A percentile compares a stretch with the other conserved stretches of the same genome.
Conservation (phyloP, 2,797 vertebrate genomes). For the Neoniphon sammara region DNA sequence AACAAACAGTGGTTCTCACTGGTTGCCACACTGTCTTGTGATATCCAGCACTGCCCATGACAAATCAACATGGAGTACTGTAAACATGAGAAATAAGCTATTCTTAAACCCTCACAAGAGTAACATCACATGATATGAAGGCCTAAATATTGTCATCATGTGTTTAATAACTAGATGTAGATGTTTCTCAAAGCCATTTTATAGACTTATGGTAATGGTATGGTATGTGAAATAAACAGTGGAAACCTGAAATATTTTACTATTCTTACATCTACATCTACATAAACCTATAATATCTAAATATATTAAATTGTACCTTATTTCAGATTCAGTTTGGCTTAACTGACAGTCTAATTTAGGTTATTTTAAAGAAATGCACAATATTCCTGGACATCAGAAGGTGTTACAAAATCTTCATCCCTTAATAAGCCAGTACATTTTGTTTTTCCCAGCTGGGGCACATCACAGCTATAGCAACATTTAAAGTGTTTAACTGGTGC, state of each 20-base stretch:
- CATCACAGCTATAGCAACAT: constrained; percentile 6
- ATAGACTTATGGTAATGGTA: background rate
- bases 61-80: constrained; percentile 46
- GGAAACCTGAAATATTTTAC: background rate
- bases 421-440: background rate
- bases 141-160: background rate
- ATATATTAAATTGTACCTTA: background rate
- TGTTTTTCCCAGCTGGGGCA: constrained; percentile 7
- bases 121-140: constrained; percentile 33
- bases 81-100: constrained; percentile 68
- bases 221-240: background rate
- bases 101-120: constrained; percentile 75
- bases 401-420: background rate
- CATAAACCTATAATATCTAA: background rate
- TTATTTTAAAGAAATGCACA: background rate
- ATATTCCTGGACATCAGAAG: background rate
- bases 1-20: background rate
- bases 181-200: background rate
- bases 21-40: constrained; percentile 30
- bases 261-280: background rate
- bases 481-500: background rate
- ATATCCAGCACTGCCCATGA: constrained; percentile 14
- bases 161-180: background rate
- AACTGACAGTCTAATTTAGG: background rate
- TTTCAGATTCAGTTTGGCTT: background rate